Evolutionary conservation across 1,140 invertebrate genomes (phyloP), one percentile per base, ranked within the genome.

Genomic region (Thrips palmi): DNA sequence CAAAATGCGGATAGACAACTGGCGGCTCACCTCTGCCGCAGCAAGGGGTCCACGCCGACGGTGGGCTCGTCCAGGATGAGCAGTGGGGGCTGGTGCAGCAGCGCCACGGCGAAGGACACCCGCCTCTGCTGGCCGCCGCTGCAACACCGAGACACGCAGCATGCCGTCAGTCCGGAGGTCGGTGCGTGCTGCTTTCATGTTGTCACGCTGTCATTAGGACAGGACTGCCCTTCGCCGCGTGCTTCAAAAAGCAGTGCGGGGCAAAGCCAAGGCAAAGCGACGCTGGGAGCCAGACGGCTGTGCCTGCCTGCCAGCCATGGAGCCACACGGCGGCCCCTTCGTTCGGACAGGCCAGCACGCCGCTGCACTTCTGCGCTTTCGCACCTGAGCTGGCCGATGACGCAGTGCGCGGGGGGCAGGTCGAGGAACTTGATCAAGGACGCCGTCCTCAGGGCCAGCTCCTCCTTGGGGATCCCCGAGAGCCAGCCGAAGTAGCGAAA

Each of bases 31-130:
- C 63, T 84, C 60, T 85, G 78, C 42, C 84, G 67, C 11, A 91
- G 65, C 17, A 91, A 58, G 0, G 86, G 86, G 63, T 93, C 87
- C 15, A 93, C 82, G 17, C 87, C 87, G 14, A 93, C 88, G 0
- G 89, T 94, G 0, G 88, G 89, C 55, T 96, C 89, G 54, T 96
- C 89, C 10, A 96, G 65, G 52, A 96, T 91, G 11, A 96, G 59
- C 12, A 94, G 65, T 55, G 91, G 81, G 0, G 89, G 88, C 58
- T 88, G 82, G 49, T 93, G 86, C 65, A 94, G 77, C 4, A 94
- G 60, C 2, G 88, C 88, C 15, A 87, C 79, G 1, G 87, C 86
- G 50, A 96, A 88, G 4, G 85, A 91, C 0, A 92, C 85, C 43
- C 88, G 68, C 25, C 89, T 66, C 52, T 91, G 84, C 58, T 93